A percentile compares a stretch with the other conserved stretches of the same genome.
Evolutionary conservation across 2,888 invertebrate species (phyloP).

Genomic region (Lepidocyrtinus sp.): DNA sequence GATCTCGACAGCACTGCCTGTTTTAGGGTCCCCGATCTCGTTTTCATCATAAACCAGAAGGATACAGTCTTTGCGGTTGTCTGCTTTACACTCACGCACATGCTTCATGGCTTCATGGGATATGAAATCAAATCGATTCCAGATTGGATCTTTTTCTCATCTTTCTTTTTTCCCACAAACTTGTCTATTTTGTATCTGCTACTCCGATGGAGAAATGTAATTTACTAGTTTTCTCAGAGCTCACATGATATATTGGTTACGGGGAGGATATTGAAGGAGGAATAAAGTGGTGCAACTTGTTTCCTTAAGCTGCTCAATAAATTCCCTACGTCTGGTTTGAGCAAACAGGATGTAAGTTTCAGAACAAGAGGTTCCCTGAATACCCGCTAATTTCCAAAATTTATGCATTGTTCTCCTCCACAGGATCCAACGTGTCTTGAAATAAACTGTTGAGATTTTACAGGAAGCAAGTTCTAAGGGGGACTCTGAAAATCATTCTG

Average conservation of each 20-base stretch:
- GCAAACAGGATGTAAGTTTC: no score
- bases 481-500: conserved; percentile 1
- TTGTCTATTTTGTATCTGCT: background rate
- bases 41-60: background rate
- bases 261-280: background rate
- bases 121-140: conserved; percentile 1
- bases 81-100: no score
- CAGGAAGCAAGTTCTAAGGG: background rate
- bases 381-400: conserved; percentile 6
- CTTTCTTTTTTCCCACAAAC: conserved; percentile 1
- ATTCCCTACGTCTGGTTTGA: no score
- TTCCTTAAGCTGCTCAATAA: background rate
- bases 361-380: no score
- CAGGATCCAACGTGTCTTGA: background rate
- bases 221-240: background rate
- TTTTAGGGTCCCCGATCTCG: background rate
- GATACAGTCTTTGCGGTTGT: no score
- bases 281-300: background rate
- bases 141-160: conserved; percentile 6
- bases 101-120: no score
- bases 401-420: background rate
- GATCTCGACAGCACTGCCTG: background rate
- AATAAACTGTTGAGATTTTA: background rate
- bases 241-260: conserved; percentile 8
- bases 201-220: background rate